Evolutionary conservation across 2,113 vertebrate genomes (phyloP), one percentile per base, ranked within the genome.

Genomic region (Apeltes quadracus): DNA sequence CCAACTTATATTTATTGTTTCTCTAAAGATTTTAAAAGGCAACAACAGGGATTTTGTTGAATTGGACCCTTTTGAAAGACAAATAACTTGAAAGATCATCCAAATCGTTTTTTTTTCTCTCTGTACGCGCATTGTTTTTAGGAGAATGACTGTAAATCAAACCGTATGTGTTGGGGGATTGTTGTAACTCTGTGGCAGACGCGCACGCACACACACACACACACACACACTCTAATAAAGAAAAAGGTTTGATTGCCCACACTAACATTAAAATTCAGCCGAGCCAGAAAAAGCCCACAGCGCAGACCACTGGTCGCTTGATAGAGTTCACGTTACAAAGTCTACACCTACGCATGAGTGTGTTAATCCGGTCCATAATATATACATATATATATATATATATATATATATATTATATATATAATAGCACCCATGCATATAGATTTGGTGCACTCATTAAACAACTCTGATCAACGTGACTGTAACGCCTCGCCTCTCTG

Each of bases 341-440:
- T 82, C 69, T n/a, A 9, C 50, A 74, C 81, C 27, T 79, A 63
- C 43, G 73, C 48, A 7, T 29, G n/a, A 78, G 63, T 72, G 75
- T 79, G 62, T 81, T 76, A 68, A 78, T 74, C 68, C 70, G 68
- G 58, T n/a, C n/a, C n/a, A n/a, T n/a, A n/a, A n/a, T n/a, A n/a
- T n/a, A n/a, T n/a, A n/a, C n/a, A n/a, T n/a, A n/a, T n/a, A n/a
- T n/a, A n/a, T n/a, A n/a, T n/a, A n/a, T n/a, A n/a, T n/a, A n/a
- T n/a, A n/a, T n/a, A n/a, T n/a, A n/a, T n/a, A n/a, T n/a, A n/a
- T n/a, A n/a, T n/a, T n/a, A n/a, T n/a, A n/a, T n/a, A n/a, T n/a
- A n/a, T n/a, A n/a, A 20, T 65, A 73, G 84, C 66, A 80, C 56
- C 5, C 50, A 23, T 22, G 44, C 11, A 22, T 64, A n/a, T n/a